Evolutionary conservation across 2,113 vertebrate genomes (phyloP).

Genomic region (Gambusia holbrooki): DNA sequence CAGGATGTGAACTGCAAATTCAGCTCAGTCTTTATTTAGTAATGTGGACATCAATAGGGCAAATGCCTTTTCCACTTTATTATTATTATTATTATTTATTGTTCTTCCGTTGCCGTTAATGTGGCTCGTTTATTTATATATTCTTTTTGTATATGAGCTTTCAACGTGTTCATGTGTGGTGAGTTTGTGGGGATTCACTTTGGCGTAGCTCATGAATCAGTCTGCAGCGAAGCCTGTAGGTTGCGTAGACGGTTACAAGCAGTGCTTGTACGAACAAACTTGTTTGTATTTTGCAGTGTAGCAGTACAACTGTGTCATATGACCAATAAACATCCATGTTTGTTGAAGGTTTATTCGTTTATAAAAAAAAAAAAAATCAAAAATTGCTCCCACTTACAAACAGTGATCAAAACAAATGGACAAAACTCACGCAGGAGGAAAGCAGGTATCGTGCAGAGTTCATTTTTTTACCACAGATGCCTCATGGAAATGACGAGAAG

Average conservation of each 20-base stretch:
- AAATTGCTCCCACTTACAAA: background rate
- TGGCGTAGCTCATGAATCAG: conserved; percentile 14
- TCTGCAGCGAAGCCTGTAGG: conserved; percentile 22
- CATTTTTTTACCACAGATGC: background rate
- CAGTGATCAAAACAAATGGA: background rate
- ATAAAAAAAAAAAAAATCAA: background rate
- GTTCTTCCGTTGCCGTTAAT: no score
- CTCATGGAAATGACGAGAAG: background rate
- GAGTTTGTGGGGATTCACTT: conserved; percentile 35
- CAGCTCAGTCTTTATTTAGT: background rate
- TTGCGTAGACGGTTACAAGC: conserved; percentile 53
- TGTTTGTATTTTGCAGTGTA: conserved; percentile 61
- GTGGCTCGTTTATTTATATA: conserved; percentile 19
- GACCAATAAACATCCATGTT: conserved; percentile 62
- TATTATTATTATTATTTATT: background rate
- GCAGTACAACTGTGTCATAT: conserved; percentile 60
- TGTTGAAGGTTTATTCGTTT: conserved; percentile 7
- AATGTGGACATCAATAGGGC: background rate
- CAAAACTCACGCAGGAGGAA: background rate
- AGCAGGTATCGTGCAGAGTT: background rate
- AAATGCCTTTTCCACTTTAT: conserved; percentile 44
- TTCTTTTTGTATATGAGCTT: conserved; percentile 19
- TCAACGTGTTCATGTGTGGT: conserved; percentile 43
- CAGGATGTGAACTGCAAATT: conserved; percentile 20
- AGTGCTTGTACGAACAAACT: conserved; percentile 59